These are phyloP conservation scores for Noctua comes DNA, from an alignment of 2,888 invertebrate genomes.

Conservation along the genomic window DNA sequence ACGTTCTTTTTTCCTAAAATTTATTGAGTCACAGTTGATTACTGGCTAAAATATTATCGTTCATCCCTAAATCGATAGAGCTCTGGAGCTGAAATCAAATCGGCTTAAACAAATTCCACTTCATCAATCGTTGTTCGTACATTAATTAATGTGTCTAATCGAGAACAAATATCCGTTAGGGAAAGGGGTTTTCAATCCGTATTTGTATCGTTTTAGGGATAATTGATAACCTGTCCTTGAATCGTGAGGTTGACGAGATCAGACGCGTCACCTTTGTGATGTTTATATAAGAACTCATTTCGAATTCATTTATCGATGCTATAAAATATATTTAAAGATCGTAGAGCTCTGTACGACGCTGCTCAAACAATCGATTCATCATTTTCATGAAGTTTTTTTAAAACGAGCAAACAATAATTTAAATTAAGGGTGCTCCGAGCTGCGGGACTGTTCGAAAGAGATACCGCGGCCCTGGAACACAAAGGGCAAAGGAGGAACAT, in stretches of 20 bases:
- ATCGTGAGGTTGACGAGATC: conserved; percentile 23
- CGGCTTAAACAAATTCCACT: conserved; percentile 69
- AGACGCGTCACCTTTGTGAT: conserved; percentile 8
- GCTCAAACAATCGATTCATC: conserved; percentile 7
- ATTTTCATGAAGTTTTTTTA: not conserved
- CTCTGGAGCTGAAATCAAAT: conserved; percentile 62
- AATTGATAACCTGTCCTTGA: conserved; percentile 58
- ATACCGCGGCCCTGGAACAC: too few relatives aligned
- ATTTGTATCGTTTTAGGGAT: conserved; percentile 63
- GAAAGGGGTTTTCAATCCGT: conserved; percentile 47
- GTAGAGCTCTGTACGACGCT: conserved; percentile 4
- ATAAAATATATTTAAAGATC: conserved; percentile 17
- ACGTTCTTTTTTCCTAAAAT: not conserved
- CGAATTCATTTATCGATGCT: conserved; percentile 25
- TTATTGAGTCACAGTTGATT: not conserved
- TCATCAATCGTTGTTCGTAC: conserved; percentile 65
- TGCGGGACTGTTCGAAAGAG: too few relatives aligned
- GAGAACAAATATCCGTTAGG: conserved; percentile 69
- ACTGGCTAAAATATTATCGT: not conserved
- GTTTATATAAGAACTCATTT: conserved; percentile 37
- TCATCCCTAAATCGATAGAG: conserved; percentile 6
- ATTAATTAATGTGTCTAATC: conserved; percentile 73
- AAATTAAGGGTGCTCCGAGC: not conserved
- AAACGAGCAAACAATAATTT: not conserved
- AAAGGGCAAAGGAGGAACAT: too few relatives aligned